phyloP scores from a whole-genome alignment of 2,888 invertebrate species.

The Thumatha senex region DNA sequence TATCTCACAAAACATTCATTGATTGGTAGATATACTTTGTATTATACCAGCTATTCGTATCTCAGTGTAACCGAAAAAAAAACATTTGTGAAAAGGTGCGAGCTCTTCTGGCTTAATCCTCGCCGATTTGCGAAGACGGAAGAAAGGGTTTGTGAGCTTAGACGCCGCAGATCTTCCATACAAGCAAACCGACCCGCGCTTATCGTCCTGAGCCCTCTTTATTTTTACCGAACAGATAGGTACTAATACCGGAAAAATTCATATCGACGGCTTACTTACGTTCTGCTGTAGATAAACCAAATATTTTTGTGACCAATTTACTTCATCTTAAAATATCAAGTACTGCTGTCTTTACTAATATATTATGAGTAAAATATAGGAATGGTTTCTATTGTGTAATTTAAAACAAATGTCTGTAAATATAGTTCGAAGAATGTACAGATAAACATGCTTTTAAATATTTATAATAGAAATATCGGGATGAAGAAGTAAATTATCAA shows the following conservation, averaged over 20 bases:
- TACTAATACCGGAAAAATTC: constrained; percentile 56
- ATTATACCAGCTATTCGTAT: constrained; percentile 67
- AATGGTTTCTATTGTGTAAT: too few relatives aligned
- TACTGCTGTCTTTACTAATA: too few relatives aligned
- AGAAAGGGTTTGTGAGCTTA: constrained; percentile 76
- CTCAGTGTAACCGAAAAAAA: constrained; percentile 71
- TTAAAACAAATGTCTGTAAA: too few relatives aligned
- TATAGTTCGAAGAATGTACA: too few relatives aligned
- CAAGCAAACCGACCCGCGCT: constrained; percentile 62
- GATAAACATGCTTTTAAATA: too few relatives aligned
- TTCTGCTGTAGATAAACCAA: too few relatives aligned
- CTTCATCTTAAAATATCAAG: too few relatives aligned
- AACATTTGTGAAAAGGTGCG: constrained; percentile 77
- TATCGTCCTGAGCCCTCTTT: constrained; percentile 68
- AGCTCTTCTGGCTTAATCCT: constrained; percentile 74
- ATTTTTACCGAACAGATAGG: constrained; percentile 57
- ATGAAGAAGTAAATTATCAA: too few relatives aligned
- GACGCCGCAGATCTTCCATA: constrained; percentile 57
- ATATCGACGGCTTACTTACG: constrained; percentile 39
- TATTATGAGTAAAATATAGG: too few relatives aligned
- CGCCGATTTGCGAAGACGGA: constrained; percentile 79
- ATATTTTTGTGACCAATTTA: too few relatives aligned
- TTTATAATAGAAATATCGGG: too few relatives aligned
- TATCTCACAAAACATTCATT: constrained; percentile 59
- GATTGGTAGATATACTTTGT: constrained; percentile 64